Evolutionary conservation across 2,888 invertebrate genomes (phyloP), one percentile per base, ranked within the genome.

Genomic region (Leptopilina drosophilae): DNA sequence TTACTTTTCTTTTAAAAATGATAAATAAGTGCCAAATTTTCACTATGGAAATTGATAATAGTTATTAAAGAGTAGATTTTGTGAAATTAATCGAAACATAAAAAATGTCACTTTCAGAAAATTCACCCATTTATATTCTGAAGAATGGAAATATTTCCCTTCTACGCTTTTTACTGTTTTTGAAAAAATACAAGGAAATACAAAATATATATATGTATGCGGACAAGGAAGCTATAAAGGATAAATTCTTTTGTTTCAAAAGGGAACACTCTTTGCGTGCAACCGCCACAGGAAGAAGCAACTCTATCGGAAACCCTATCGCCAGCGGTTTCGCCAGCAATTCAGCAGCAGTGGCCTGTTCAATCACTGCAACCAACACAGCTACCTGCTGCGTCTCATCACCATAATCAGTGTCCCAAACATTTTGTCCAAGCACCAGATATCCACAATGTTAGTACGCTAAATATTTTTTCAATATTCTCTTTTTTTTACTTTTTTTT

Each of bases 351-450:
- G 77, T 89, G 89, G 89, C 87, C 89, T 11, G 56, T 56, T 73
- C 73, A 73, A 73, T 82, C 85, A n/a, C 80, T 87, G 59, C 87
- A 88, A 77, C 83, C 87, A 73, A 84, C 87, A 78, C 86, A 88
- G 77, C 83, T 87, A 76, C 82, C 84, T 5, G 84, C 87, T 11
- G 84, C 83, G 78, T 83, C 82, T 12, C 85, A 87, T 80, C 85
- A 87, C 33, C 88, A 88, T 83, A 88, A 87, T 64, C 93, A 94
- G 76, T 95, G 95, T 87, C 95, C 95, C 0, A 93, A 94, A 5
- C 94, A 94, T 64, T 94, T 94, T 85, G 93, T 94, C 8, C 92
- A 93, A 77, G 93, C 94, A 0, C 93, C 93, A 1, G 92, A 94
- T 2, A 93, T 87, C 59, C 88, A 90, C 67, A 87, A 86, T 84